Conservation (phyloP, 2,797 vertebrate species). For the Mus minutoides region DNA sequence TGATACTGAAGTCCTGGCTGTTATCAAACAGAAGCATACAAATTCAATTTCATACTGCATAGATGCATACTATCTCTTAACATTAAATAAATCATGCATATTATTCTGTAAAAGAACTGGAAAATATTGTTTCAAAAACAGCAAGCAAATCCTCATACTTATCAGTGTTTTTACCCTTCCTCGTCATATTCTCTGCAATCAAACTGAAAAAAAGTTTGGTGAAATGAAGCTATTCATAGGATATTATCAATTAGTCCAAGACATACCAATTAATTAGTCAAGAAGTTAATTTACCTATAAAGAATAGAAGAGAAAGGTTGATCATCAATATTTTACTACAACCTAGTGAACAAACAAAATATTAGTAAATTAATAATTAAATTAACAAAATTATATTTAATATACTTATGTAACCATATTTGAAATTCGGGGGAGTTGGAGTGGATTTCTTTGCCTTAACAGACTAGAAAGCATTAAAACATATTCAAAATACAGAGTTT, state of each 20-base stretch:
- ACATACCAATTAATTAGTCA: slow-evolving; percentile 27
- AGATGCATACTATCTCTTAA: background rate
- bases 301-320: background rate
- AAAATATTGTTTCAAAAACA: slow-evolving; percentile 30
- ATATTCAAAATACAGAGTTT: background rate
- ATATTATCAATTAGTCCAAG: background rate
- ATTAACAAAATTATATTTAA: background rate
- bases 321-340: background rate
- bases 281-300: background rate
- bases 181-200: background rate
- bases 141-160: background rate
- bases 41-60: background rate
- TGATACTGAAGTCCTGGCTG: slow-evolving; percentile 72
- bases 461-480: background rate
- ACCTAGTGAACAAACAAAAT: background rate
- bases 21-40: slow-evolving; percentile 52
- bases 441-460: background rate
- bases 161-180: background rate
- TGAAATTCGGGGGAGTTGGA: background rate
- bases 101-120: background rate
- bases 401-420: background rate
- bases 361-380: background rate
- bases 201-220: slow-evolving; percentile 31
- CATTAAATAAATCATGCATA: background rate
- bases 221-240: slow-evolving; percentile 35